Base-by-base conservation (phyloP, 2,113 vertebrate species). In the Aptenodytes patagonicus region DNA sequence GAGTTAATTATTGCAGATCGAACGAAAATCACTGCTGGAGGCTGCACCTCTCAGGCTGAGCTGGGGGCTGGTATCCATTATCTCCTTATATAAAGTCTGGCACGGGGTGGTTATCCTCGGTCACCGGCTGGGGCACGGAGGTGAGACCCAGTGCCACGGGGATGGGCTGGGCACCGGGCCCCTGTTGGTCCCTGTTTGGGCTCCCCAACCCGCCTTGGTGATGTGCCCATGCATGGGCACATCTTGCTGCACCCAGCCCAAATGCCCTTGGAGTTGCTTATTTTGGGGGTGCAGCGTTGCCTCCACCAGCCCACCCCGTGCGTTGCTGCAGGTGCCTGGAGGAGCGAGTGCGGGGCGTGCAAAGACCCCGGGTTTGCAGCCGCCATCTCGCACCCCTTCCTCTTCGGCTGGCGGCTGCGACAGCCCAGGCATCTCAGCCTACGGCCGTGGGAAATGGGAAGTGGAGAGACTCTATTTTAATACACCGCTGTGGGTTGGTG, bases 401-500 rank as follows among this genome's bases (percentile, higher is more conserved):
- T 75, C 85, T 65, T 29, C 0, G 79, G 94, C 88, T 88, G 83
- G 83, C 49, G 18, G 83, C 68, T 71, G 73, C 9, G 9, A 3
- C 47, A 89, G 71, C 89, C 71, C 54, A 1, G 80, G 93, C 85
- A 11, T 11, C 76, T 44, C 93, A 87, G 70, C 93, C 91, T 44
- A 81, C 79, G 46, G 93, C 95, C 60, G 79, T 51, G 93, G 95
- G 94, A 28, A 78, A 70, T 28, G 89, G 95, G 92, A 57, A 96
- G 72, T 7, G 68, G 38, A 65, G 66, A 88, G 70, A 22, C 93
- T 89, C 96, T 97, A 93, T 96, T 96, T 96, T 94, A 92, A 94
- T 68, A 20, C 86, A 15, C 83, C 47, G 68, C 86, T 95, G 92
- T 96, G 94, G 95, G 95, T 87, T 96, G 96, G 95, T 96, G 96